Evolutionary conservation across 2,113 vertebrate species (phyloP), one percentile per base, ranked within the genome.

Genomic region (Catagonus wagneri): DNA sequence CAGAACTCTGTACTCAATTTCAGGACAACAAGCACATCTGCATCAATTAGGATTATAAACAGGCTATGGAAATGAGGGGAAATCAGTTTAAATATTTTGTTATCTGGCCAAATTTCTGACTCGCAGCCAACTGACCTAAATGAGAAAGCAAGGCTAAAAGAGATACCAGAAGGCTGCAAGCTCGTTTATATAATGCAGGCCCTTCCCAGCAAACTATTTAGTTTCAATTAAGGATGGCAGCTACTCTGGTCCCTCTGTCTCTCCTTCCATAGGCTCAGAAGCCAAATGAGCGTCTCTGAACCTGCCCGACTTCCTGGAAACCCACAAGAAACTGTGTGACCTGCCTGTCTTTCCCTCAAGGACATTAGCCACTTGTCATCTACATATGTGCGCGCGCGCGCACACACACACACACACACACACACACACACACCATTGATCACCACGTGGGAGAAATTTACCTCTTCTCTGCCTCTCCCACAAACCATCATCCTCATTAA

Each of bases 1-100:
- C 75, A 58, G 52, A 85, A 69, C 11, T 2, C 78, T 44, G 44
- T 36, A 22, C 66, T 85, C 85, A 79, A 84, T 44, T 72, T 34
- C 32, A 75, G 54, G 68, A 22, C 58, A 68, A 84, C 52, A 61
- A 89, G 71, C 74, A 23, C 11, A 81, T 85, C 8, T 80, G 22
- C 90, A 72, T 68, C 93, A 20, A 50, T 61, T 27, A 54, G 60
- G 72, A 89, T 71, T 84, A 68, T 39, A 92, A 80, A 85, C 60
- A 74, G 87, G 84, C 85, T 69, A 29, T 36, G 22, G 84, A 92
- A 93, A 96, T 72, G 66, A 94, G 39, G 76, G 44, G 25, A 96
- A 86, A 76, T 15, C 87, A 66, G 58, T 50, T 96, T 61, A 87
- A 92, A 88, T 68, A 72, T 75, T 80, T 68, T 68, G 76, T 92